Conservation (phyloP, 2,113 vertebrate genomes). For the Pseudonaja textilis region DNA sequence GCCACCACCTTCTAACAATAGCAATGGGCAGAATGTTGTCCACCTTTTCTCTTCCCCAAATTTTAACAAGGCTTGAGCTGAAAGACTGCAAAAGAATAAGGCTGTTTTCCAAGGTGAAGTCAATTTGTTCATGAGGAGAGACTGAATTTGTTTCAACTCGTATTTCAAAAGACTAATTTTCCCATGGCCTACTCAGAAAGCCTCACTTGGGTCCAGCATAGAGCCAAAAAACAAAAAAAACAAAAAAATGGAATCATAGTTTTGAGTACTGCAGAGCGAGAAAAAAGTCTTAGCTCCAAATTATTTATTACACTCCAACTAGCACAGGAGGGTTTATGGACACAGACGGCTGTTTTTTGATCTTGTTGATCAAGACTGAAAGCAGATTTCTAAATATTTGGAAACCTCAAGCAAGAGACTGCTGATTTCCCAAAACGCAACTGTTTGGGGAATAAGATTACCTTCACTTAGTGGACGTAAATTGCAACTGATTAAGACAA, state of each 20-base stretch:
- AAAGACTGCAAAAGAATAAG: not conserved
- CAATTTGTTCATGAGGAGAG: not conserved
- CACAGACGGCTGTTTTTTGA: not conserved
- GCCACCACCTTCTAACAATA: not conserved
- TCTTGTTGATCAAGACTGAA: not conserved
- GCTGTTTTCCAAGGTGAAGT: not conserved
- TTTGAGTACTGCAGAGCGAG: not conserved
- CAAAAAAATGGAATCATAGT: not conserved
- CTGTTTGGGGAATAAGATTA: not conserved
- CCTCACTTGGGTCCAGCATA: not conserved
- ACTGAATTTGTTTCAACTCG: not conserved
- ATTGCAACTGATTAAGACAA: not conserved
- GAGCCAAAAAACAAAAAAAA: not conserved
- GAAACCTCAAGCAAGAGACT: not conserved
- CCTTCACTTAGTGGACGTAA: not conserved
- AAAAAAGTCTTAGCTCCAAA: not conserved
- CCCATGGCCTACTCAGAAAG: not conserved
- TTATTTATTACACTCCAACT: not conserved
- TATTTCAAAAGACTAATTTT: not conserved
- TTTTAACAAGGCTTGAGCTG: not conserved
- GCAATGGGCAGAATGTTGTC: not conserved
- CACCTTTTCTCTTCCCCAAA: not conserved
- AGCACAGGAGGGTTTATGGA: not conserved
- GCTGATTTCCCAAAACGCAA: not conserved
- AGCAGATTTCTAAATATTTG: not conserved